Evolutionary conservation across 2,888 invertebrate genomes (phyloP).

Genomic region (Syrphus vitripennis): DNA sequence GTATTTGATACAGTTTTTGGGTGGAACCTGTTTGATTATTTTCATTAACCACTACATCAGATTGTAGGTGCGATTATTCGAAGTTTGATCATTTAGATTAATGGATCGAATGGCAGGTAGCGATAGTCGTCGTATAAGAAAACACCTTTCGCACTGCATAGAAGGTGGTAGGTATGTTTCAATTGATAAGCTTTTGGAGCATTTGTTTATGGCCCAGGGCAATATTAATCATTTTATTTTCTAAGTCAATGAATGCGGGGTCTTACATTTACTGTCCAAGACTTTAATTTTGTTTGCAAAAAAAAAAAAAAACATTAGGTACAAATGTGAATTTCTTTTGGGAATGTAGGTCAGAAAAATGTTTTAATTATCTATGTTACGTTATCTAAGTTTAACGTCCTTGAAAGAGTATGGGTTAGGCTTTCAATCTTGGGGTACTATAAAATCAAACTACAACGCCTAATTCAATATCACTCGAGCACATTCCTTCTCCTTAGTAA

Average conservation of each 20-base stretch:
- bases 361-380: not conserved
- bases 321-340: conserved; percentile 1
- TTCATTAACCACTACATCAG: not conserved
- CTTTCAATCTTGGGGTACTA: not conserved
- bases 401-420: not conserved
- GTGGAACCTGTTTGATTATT: conserved; percentile 24
- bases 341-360: conserved; percentile 13
- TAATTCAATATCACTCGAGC: conserved; percentile 43
- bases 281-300: not conserved
- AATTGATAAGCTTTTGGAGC: conserved; percentile 19
- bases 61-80: not conserved
- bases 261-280: not conserved
- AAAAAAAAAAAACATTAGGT: not conserved
- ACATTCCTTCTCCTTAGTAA: conserved; percentile 1
- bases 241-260: not conserved
- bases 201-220: not conserved
- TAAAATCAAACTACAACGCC: not conserved
- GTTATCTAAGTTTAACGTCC: not conserved
- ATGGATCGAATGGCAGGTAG: not conserved
- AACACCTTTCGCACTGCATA: not conserved
- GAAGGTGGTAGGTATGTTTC: not conserved
- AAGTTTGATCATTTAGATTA: not conserved
- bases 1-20: conserved; percentile 7
- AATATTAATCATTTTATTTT: not conserved
- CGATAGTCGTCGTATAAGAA: not conserved